Evolutionary conservation across 1,140 invertebrate species (phyloP).

Genomic region (Apis mellifera): Amel_HAv3.1 CM009934.2:12666001-12666500

Average conservation of each 20-base stretch:
- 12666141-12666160: constrained; percentile 14
- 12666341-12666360: background rate
- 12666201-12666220: constrained; percentile 2
- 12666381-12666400: background rate
- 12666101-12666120: background rate
- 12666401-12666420: background rate
- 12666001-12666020: constrained; percentile 43
- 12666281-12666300: background rate
- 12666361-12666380: background rate
- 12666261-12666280: background rate
- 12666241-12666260: background rate
- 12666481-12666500: background rate
- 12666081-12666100: background rate
- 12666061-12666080: background rate
- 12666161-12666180: constrained; percentile 40
- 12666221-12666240: background rate
- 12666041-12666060: background rate
- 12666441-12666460: background rate
- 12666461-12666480: background rate
- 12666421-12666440: background rate
- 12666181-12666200: constrained; percentile 29
- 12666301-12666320: background rate
- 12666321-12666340: background rate
- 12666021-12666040: constrained; percentile 33
- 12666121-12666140: constrained; percentile 16